Base-by-base conservation (phyloP, 2,888 invertebrate genomes). In the Oxytorus armatus region DNA sequence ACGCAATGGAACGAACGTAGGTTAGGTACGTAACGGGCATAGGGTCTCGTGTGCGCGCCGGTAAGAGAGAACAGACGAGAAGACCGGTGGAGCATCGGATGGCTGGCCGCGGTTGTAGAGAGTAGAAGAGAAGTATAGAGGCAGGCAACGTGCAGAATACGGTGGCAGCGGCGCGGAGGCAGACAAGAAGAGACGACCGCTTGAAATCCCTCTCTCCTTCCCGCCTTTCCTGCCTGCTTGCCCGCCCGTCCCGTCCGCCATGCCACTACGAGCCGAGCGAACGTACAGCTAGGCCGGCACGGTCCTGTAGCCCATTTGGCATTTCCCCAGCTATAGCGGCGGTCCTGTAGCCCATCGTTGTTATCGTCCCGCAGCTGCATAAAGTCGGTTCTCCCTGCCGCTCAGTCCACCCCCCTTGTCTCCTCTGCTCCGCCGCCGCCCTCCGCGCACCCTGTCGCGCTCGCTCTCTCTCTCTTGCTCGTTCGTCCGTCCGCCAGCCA, bases 351-450 rank as follows among this genome's bases (percentile, higher is more conserved):
- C 92, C 92, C 92, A 92, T 92, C 92, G 92, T 92, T 92, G 92
- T 92, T 92, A 92, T 92, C 92, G 92, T 92, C 92, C 92, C 92
- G 92, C 92, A 92, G 92, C 92, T 92, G 92, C 92, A 92, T 92
- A 92, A 92, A 92, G 92, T 92, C 91, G 90, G 89, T 89, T 90
- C 90, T 89, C 85, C 88, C 87, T 86, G 85, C 85, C 86, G 76
- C 76, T 79, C 70, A 61, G 61, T 36, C 65, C 82, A 68, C 82
- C 84, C 84, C 82, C 83, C 85, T 74, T 78, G 66, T 83, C 83
- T 77, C 82, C 83, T 66, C 80, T 73, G 49, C 82, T 72, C 59
- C 66, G 25, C 63, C 77, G 29, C 74, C 16, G 33, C 66, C 83
- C 36, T 77, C 65, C 63, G 53, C 77, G 59, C 82, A 53, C 68